Evolutionary conservation across 2,797 vertebrate genomes (phyloP), one percentile per base, ranked within the genome.

Genomic region (Neosilurus hyrtlii): DNA sequence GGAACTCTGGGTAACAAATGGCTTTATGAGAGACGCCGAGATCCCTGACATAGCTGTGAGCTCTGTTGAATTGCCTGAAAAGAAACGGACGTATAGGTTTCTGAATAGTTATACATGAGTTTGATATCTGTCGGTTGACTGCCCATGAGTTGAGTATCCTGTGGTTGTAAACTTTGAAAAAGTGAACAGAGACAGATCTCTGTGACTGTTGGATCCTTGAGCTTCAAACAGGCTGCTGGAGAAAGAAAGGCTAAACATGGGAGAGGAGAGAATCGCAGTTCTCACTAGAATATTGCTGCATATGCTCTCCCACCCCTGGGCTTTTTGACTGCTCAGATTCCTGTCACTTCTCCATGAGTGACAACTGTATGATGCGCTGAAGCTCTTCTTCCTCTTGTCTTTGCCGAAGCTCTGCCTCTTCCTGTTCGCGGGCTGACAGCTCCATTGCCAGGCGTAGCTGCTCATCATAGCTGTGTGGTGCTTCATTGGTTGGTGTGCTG

Each of bases 381-480:
- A 99, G 94, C 89, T 98, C 96, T 89, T 97, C 96, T 73, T 99
- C 97, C 88, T 99, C 97, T 88, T 89, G 96, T 70, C 92, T 94
- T 11, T 91, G 95, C n/a, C 94, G 93, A 54, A 93, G 92, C 91
- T 96, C 94, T 5, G 94, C 94, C 88, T 96, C 96, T 85, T 96
- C 95, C 89, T 96, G 96, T 91, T 99, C 97, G 52, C 94, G 94
- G 0, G 96, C 96, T 0, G 97, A 99, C 83, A 98, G 93, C 88
- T 96, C 96, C 97, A 98, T 98, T 90, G 97, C 97, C 88, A 98
- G 90, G 16, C 96, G 95, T 83, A 98, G 94, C 93, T 99, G 97
- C 91, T 97, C 94, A 1, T 95, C 91, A 2, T 98, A 98, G 90
- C 94, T 96, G 94, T 91, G 91, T 82, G 95, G 92, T 76, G 93